These are phyloP conservation scores for Drosophila atroscutellata DNA, from an alignment of 2,888 invertebrate genomes.

Conservation along the genomic window DNA sequence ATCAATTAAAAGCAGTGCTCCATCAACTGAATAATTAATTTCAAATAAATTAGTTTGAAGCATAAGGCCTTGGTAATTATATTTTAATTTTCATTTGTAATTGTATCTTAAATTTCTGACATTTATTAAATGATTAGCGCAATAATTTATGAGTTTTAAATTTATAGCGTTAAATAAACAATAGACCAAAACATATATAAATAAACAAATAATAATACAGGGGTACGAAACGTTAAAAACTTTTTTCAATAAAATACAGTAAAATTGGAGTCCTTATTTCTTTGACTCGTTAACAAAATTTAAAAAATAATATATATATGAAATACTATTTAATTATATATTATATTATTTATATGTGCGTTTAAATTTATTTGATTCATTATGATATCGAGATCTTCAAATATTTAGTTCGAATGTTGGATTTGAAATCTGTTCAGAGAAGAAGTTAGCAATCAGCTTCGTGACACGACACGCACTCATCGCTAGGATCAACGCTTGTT, in stretches of 20 bases:
- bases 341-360: neutral
- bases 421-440: neutral
- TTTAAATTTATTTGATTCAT: neutral
- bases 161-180: neutral
- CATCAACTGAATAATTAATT: neutral
- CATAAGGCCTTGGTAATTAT: neutral
- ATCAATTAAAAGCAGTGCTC: neutral
- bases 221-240: neutral
- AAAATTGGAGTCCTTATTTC: neutral
- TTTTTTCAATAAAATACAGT: neutral
- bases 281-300: too few species aligned
- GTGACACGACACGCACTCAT: conserved; percentile 35
- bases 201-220: neutral
- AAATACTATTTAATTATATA: too few species aligned
- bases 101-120: neutral
- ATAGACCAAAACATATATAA: neutral
- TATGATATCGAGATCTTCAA: too few species aligned
- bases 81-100: neutral
- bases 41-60: neutral
- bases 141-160: neutral
- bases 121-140: neutral
- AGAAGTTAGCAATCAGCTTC: neutral
- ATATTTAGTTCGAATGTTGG: neutral
- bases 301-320: too few species aligned
- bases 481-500: conserved; percentile 30